These are phyloP conservation scores for Euphonia xanthogaster DNA, from an alignment of 2,797 vertebrate genomes.

Conservation along the genomic window DNA sequence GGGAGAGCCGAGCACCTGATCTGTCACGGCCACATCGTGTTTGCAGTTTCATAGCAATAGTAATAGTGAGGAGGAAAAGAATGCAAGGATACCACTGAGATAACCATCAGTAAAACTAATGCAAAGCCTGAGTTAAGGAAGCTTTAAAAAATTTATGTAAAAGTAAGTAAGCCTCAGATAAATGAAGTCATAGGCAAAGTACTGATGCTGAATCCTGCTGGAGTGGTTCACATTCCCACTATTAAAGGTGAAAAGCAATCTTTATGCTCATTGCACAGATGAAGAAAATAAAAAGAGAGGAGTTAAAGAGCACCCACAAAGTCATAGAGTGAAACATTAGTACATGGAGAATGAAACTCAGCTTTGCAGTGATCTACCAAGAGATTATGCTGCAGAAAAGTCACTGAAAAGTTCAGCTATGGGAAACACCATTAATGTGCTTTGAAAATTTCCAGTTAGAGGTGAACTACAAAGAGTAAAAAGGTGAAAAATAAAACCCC, in stretches of 20 bases:
- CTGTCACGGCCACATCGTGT: neutral
- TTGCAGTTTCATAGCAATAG: neutral
- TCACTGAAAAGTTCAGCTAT: neutral
- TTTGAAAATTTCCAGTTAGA: neutral
- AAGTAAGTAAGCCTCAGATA: neutral
- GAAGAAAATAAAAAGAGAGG: neutral
- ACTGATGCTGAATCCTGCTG: neutral
- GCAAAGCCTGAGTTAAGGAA: neutral
- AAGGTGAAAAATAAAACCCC: neutral
- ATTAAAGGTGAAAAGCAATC: neutral
- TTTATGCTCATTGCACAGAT: neutral
- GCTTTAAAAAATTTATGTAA: neutral
- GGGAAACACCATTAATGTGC: neutral
- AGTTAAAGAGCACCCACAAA: neutral
- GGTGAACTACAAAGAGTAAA: neutral
- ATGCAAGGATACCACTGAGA: neutral
- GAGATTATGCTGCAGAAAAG: neutral
- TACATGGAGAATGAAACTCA: neutral
- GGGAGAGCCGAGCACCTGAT: neutral
- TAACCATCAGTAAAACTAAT: neutral
- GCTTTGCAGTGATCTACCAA: neutral
- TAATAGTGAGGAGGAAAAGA: neutral
- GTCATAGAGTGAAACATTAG: neutral
- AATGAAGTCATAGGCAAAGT: neutral
- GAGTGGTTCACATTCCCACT: neutral